phyloP scores from a whole-genome alignment of 1,140 invertebrate genomes.

The Caerostris extrusa region DNA sequence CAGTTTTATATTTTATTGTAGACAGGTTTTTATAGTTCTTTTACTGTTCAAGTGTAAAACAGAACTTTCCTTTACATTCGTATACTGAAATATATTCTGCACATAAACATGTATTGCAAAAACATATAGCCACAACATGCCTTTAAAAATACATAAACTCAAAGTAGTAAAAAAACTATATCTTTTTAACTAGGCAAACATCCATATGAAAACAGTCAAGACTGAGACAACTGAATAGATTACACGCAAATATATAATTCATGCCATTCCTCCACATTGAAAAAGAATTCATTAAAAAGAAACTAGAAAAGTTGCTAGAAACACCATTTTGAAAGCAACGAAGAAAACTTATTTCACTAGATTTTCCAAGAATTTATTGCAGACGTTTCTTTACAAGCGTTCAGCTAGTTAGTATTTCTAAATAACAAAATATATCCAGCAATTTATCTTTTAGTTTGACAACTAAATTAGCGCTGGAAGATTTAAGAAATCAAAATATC shows the following conservation, averaged over 20 bases:
- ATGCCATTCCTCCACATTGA: background rate
- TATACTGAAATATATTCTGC: too few relatives aligned
- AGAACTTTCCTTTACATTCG: too few relatives aligned
- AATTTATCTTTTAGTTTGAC: slow-evolving; percentile 26
- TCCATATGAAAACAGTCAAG: too few relatives aligned
- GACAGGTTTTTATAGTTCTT: too few relatives aligned
- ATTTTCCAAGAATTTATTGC: background rate
- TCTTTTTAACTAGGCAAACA: too few relatives aligned
- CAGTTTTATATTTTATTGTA: too few relatives aligned
- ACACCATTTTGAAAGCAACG: background rate
- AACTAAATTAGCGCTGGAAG: slow-evolving; percentile 17
- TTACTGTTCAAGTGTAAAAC: too few relatives aligned
- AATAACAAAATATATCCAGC: slow-evolving; percentile 1
- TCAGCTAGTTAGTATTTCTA: background rate
- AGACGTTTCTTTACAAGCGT: background rate
- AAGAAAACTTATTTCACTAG: background rate
- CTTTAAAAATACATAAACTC: background rate
- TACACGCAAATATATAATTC: background rate
- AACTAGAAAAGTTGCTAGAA: background rate
- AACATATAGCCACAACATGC: background rate
- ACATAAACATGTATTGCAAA: background rate
- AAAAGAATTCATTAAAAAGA: background rate
- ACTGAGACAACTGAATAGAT: background rate
- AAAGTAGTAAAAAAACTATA: background rate
- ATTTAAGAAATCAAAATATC: slow-evolving; percentile 33